Evolutionary conservation across 2,797 vertebrate species (phyloP).

Genomic region (Characodon lateralis): DNA sequence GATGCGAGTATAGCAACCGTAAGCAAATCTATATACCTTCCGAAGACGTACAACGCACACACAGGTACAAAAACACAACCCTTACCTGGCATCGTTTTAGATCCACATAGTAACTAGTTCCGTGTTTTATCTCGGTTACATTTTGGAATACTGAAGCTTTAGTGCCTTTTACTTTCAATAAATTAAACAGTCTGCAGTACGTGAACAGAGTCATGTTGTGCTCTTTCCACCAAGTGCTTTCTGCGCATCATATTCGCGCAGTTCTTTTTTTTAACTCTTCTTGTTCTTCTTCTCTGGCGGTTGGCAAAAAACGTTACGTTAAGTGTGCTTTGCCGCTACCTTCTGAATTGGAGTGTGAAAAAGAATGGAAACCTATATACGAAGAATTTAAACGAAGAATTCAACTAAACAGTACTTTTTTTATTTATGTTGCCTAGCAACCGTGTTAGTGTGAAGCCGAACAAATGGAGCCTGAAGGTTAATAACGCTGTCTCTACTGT

Average conservation of each 20-base stretch:
- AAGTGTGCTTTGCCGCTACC: too few relatives aligned
- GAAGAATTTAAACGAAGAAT: too few relatives aligned
- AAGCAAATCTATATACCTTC: not conserved
- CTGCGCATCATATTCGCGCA: slow-evolving; percentile 33
- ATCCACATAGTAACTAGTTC: slow-evolving; percentile 34
- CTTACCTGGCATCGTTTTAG: slow-evolving; percentile 72
- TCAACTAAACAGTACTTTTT: too few relatives aligned
- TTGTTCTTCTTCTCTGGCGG: too few relatives aligned
- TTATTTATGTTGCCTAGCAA: too few relatives aligned
- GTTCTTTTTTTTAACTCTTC: not conserved
- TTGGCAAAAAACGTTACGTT: too few relatives aligned
- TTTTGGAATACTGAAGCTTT: slow-evolving; percentile 20
- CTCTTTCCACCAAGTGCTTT: not conserved
- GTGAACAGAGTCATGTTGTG: slow-evolving; percentile 61
- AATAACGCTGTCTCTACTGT: too few relatives aligned
- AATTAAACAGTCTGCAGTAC: slow-evolving; percentile 53
- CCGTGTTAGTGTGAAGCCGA: too few relatives aligned
- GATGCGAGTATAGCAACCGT: not conserved
- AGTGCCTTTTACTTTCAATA: slow-evolving; percentile 36
- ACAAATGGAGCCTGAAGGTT: too few relatives aligned
- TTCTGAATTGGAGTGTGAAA: too few relatives aligned
- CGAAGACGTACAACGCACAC: not conserved
- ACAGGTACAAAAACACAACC: not conserved
- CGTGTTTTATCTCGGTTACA: slow-evolving; percentile 17
- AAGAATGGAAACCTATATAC: too few relatives aligned